Percentiles rank a stretch among this genome's conserved stretches.
phyloP scores from a whole-genome alignment of 2,113 vertebrate species.

The Engraulis encrasicolus region DNA sequence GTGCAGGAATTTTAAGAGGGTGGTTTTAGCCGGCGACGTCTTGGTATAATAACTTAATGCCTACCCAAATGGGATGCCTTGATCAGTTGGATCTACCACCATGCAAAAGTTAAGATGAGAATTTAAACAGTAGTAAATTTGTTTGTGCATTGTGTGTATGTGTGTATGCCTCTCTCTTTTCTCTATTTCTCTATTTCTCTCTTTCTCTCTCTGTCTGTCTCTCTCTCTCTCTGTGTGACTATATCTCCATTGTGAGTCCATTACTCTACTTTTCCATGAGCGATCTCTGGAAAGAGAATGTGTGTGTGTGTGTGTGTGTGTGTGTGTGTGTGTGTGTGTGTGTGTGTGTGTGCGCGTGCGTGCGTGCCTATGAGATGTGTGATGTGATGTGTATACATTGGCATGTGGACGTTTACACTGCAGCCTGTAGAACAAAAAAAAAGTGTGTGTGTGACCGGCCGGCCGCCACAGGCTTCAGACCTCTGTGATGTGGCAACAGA shows the following conservation, averaged over 20 bases:
- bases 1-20: not conserved
- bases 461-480: too few relatives aligned
- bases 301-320: slow-evolving; percentile 23
- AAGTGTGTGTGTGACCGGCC: not conserved
- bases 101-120: not conserved
- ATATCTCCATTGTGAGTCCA: too few relatives aligned
- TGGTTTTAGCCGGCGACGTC: not conserved
- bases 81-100: not conserved
- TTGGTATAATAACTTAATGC: slow-evolving; percentile 1
- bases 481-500: not conserved
- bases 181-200: too few relatives aligned
- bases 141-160: too few relatives aligned
- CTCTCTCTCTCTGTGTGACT: too few relatives aligned
- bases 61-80: not conserved
- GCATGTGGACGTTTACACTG: not conserved
- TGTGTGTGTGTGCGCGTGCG: not conserved
- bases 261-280: too few relatives aligned
- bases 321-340: slow-evolving; percentile 12
- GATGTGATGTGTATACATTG: not conserved
- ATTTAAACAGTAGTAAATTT: not conserved
- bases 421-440: not conserved
- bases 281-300: not conserved
- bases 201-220: too few relatives aligned
- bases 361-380: too few relatives aligned
- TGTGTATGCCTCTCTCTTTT: too few relatives aligned